Conservation (phyloP, 35 echinoderm and acorn worm genomes). For the Heliocidaris tuberculata region DNA sequence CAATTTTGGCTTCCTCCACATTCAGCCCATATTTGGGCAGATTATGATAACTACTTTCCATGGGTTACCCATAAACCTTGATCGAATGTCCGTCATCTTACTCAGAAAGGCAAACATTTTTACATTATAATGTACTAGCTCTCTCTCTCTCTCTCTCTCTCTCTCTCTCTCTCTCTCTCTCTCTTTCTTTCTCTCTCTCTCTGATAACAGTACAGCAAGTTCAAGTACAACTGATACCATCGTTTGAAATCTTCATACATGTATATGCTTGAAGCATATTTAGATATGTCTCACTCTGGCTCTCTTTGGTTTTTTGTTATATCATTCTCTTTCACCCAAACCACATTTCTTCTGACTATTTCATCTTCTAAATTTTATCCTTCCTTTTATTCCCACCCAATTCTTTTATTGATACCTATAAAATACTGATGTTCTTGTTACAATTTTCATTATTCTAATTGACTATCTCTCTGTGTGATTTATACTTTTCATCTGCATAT, state of each 20-base stretch:
- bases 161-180: too few relatives aligned
- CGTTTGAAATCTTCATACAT: not conserved
- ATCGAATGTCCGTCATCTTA: not conserved
- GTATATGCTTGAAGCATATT: too few relatives aligned
- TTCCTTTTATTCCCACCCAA: not conserved
- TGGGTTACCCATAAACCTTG: not conserved
- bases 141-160: too few relatives aligned
- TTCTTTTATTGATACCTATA: too few relatives aligned
- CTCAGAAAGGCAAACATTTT: not conserved
- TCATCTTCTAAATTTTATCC: not conserved
- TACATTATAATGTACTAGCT: not conserved
- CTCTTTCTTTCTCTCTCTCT: not conserved
- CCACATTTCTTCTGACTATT: not conserved
- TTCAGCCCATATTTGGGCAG: conserved; percentile 3
- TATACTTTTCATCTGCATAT: not conserved
- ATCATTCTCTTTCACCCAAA: not conserved
- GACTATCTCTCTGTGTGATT: too few relatives aligned
- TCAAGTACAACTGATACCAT: too few relatives aligned
- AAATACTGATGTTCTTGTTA: too few relatives aligned
- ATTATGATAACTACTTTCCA: not conserved
- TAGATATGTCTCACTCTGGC: too few relatives aligned
- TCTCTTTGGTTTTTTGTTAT: too few relatives aligned
- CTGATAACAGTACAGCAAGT: not conserved
- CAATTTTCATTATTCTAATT: too few relatives aligned
- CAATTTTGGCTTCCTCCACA: conserved; percentile 24